Evolutionary conservation across 1,140 invertebrate species (phyloP).

Genomic region (Drosophila bifasciata): DNA sequence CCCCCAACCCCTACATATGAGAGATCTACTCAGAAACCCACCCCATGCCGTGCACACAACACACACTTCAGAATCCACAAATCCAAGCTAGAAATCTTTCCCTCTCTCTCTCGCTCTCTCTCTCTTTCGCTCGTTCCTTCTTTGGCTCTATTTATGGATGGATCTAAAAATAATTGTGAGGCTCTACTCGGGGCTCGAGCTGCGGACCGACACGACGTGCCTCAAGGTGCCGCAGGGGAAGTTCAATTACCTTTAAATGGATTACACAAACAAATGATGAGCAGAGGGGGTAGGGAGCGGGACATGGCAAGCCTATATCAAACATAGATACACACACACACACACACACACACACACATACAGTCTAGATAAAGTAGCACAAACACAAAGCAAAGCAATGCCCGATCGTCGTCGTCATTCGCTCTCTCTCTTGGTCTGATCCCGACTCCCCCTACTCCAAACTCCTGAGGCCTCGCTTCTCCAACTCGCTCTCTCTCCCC

Average conservation of each 20-base stretch:
- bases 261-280: constrained; percentile 61
- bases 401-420: too few relatives aligned
- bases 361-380: constrained; percentile 39
- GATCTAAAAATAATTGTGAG: constrained; percentile 15
- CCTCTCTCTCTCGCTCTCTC: too few relatives aligned
- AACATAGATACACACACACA: constrained; percentile 24
- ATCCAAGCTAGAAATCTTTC: constrained; percentile 10
- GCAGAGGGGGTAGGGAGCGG: not conserved
- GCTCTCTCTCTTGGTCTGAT: constrained; percentile 45
- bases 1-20: not conserved
- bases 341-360: constrained; percentile 2
- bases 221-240: constrained; percentile 38
- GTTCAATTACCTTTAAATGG: constrained; percentile 81
- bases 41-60: constrained; percentile 1
- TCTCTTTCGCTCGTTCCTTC: too few relatives aligned
- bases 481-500: too few relatives aligned
- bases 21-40: not conserved
- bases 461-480: not conserved
- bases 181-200: constrained; percentile 10
- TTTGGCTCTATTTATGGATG: too few relatives aligned
- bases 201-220: constrained; percentile 22
- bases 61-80: too few relatives aligned
- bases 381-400: constrained; percentile 36
- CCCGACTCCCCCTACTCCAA: constrained; percentile 49
- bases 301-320: constrained; percentile 51